Evolutionary conservation across 35 echinoderm and acorn worm species (phyloP).

Genomic region (Apostichopus japonicus): DNA sequence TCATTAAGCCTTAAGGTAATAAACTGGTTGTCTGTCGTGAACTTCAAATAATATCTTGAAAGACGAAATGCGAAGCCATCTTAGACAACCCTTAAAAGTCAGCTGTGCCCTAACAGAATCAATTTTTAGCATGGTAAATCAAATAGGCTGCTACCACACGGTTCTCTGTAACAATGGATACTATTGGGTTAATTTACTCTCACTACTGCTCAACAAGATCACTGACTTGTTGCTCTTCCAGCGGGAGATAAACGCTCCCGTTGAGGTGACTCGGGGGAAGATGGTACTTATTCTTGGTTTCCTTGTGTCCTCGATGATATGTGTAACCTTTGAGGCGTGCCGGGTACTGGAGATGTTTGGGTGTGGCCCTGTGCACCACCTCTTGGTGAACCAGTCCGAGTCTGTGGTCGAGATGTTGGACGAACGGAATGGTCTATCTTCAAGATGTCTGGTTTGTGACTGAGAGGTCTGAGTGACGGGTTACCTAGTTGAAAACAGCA

Average conservation of each 20-base stretch:
- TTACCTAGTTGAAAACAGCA: conserved; percentile 53
- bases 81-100: too few relatives aligned
- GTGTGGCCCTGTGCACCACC: not conserved
- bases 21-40: too few relatives aligned
- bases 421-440: conserved; percentile 69
- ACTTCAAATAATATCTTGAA: too few relatives aligned
- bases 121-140: too few relatives aligned
- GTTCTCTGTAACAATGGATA: too few relatives aligned
- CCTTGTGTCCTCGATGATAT: not conserved
- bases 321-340: not conserved
- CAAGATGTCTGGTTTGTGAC: conserved; percentile 86
- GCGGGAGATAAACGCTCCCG: not conserved
- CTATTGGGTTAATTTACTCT: not conserved
- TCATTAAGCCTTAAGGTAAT: too few relatives aligned
- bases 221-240: not conserved
- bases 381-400: conserved; percentile 1
- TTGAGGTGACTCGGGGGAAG: not conserved
- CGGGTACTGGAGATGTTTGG: not conserved
- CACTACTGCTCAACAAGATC: not conserved
- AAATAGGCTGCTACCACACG: too few relatives aligned
- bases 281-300: not conserved
- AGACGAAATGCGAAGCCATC: too few relatives aligned
- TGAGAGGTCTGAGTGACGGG: conserved; percentile 62
- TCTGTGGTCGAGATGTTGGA: conserved; percentile 47
- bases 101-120: too few relatives aligned